A percentile compares a stretch with the other conserved stretches of the same genome.
Evolutionary conservation across 2,113 vertebrate genomes (phyloP).

Genomic region (Sphaerodactylus townsendi): DNA sequence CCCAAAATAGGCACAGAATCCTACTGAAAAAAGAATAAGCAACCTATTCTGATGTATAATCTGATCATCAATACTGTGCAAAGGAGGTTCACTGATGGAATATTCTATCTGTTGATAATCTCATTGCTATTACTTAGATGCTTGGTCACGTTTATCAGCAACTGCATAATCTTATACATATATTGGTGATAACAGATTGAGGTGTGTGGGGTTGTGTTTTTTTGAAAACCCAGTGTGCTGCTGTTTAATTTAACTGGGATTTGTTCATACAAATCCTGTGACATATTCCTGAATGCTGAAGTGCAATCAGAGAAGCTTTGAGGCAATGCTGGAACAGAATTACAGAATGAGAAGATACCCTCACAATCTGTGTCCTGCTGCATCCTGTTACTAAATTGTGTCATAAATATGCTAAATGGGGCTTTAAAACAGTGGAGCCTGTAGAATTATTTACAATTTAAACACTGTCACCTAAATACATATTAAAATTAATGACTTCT

Average conservation of each 20-base stretch:
- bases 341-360: constrained; percentile 31
- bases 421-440: constrained; percentile 42
- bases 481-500: constrained; percentile 72
- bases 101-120: not conserved
- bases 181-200: constrained; percentile 25
- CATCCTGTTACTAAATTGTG: constrained; percentile 53
- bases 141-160: not conserved
- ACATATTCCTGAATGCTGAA: constrained; percentile 42
- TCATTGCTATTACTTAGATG: not conserved
- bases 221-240: constrained; percentile 24
- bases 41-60: not conserved
- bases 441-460: constrained; percentile 69
- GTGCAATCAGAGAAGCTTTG: constrained; percentile 27
- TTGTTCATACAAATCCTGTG: constrained; percentile 42
- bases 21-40: not conserved
- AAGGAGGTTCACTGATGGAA: constrained; percentile 4
- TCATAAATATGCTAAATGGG: constrained; percentile 64
- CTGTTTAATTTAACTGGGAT: not conserved
- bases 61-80: not conserved
- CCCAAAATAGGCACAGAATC: not conserved
- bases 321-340: constrained; percentile 4
- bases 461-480: constrained; percentile 57
- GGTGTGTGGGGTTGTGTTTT: no score
- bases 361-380: constrained; percentile 31
- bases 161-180: constrained; percentile 25